These are phyloP conservation scores for Synanthedon tipuliformis DNA, from an alignment of 2,888 invertebrate species.

Conservation along the genomic window DNA sequence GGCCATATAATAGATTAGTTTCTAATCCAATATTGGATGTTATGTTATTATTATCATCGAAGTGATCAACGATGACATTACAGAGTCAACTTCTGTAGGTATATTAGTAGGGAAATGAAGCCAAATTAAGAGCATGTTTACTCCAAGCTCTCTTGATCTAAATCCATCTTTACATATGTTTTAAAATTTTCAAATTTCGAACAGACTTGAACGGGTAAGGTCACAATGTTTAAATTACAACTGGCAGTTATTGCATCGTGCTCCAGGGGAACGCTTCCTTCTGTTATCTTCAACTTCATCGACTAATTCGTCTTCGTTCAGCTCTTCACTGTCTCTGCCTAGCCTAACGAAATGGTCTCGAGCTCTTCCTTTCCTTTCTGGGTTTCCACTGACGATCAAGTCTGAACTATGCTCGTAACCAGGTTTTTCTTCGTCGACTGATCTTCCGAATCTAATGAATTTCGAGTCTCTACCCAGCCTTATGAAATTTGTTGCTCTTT, in stretches of 20 bases:
- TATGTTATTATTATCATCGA: too few species aligned
- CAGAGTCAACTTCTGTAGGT: too few species aligned
- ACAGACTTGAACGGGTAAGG: constrained; percentile 4
- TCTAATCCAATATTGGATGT: too few species aligned
- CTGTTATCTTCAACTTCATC: constrained; percentile 32
- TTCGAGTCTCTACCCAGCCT: constrained; percentile 54
- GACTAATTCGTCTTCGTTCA: constrained; percentile 28
- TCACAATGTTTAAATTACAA: constrained; percentile 25
- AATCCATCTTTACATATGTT: too few species aligned
- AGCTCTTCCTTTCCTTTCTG: constrained; percentile 52
- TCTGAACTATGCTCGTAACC: constrained; percentile 33
- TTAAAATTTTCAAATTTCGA: neutral
- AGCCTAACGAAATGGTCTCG: constrained; percentile 57
- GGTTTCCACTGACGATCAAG: constrained; percentile 31
- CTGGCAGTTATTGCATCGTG: constrained; percentile 42
- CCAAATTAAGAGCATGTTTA: too few species aligned
- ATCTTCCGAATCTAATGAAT: constrained; percentile 62
- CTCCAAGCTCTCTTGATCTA: too few species aligned
- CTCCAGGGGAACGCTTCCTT: constrained; percentile 38
- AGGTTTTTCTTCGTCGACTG: constrained; percentile 34
- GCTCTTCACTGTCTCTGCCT: constrained; percentile 51
- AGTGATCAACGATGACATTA: too few species aligned
- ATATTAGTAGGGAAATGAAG: too few species aligned
- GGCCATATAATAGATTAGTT: too few species aligned
- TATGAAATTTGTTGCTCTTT: constrained; percentile 46